A percentile compares a stretch with the other conserved stretches of the same genome.
Evolutionary conservation across 2,888 invertebrate genomes (phyloP).

Genomic region (Holacanthella duospinosa): DNA sequence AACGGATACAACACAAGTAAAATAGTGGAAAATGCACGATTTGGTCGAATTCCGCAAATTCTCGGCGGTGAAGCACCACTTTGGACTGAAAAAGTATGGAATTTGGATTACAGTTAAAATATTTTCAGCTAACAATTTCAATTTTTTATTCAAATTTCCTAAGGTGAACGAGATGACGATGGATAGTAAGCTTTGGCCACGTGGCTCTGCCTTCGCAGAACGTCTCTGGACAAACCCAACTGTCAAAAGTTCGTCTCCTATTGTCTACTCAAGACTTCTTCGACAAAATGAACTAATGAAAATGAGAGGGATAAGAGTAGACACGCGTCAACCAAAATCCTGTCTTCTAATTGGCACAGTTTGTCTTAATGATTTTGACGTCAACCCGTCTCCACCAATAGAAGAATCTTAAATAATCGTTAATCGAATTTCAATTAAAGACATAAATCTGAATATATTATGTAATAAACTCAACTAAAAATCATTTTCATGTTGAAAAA

Average conservation of each 20-base stretch:
- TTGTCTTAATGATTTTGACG: neutral
- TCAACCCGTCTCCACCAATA: no score
- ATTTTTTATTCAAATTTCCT: no score
- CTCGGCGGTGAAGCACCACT: slow-evolving; percentile 71
- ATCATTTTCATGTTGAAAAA: no score
- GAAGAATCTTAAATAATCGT: no score
- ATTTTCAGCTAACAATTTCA: neutral
- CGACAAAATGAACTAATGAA: slow-evolving; percentile 56
- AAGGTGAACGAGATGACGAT: slow-evolving; percentile 16
- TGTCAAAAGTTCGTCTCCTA: neutral
- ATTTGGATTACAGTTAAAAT: neutral
- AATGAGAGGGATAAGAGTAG: slow-evolving; percentile 49
- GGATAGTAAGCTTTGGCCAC: slow-evolving; percentile 66
- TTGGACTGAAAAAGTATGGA: slow-evolving; percentile 70
- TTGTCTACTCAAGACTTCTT: slow-evolving; percentile 45
- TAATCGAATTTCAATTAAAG: no score
- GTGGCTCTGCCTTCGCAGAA: slow-evolving; percentile 69
- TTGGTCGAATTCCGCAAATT: slow-evolving; percentile 38
- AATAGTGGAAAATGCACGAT: neutral
- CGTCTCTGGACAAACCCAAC: slow-evolving; percentile 66
- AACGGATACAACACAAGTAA: neutral
- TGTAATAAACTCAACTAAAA: no score
- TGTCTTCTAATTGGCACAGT: slow-evolving; percentile 15
- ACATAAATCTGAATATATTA: no score
- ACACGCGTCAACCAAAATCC: slow-evolving; percentile 30